These are phyloP conservation scores for Pelecanoides urinatrix DNA, from an alignment of 2,113 vertebrate species.

Conservation along the genomic window DNA sequence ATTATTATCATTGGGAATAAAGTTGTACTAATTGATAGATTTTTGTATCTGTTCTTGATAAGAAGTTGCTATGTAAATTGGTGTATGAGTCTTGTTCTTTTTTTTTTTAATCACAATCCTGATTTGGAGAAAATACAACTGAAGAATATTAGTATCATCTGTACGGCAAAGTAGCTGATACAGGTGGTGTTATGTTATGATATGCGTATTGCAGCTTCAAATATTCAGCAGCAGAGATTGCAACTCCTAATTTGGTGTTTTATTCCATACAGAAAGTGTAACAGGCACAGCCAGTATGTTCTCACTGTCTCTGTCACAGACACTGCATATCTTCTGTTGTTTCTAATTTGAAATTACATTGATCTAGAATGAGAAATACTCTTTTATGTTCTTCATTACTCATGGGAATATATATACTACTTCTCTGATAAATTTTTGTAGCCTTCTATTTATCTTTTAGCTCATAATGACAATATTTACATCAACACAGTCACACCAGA, in stretches of 20 bases:
- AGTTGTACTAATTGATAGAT: neutral
- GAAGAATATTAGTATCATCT: neutral
- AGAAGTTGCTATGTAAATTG: neutral
- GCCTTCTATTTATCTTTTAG: neutral
- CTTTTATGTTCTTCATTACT: neutral
- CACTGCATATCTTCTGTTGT: neutral
- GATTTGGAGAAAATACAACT: neutral
- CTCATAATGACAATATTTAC: neutral
- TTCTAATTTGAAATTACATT: neutral
- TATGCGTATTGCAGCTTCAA: neutral
- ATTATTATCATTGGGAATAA: neutral
- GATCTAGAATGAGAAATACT: neutral
- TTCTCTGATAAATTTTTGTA: neutral
- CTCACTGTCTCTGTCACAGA: neutral
- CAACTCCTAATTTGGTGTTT: neutral
- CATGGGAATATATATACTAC: neutral
- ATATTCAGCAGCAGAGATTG: neutral
- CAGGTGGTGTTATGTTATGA: neutral
- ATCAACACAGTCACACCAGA: neutral
- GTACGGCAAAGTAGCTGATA: neutral
- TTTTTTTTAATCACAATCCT: neutral
- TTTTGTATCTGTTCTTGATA: neutral
- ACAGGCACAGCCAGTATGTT: neutral
- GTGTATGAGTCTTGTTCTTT: neutral
- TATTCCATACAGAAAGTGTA: neutral